A percentile compares a stretch with the other conserved stretches of the same genome.
Evolutionary conservation across 1,140 invertebrate genomes (phyloP).

Genomic region (Plutomurus gul): DNA sequence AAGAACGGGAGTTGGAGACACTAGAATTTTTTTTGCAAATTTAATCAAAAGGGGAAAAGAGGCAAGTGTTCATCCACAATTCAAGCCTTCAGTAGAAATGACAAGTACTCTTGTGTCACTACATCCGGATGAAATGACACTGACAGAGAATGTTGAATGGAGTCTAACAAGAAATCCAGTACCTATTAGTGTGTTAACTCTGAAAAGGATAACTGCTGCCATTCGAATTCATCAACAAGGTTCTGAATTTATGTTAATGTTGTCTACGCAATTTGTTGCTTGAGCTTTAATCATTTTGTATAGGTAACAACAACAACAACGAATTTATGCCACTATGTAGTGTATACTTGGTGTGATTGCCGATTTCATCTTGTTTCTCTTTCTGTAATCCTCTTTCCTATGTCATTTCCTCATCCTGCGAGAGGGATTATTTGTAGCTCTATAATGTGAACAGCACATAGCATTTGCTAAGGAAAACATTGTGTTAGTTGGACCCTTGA

Average conservation of each 20-base stretch:
- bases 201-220: background rate
- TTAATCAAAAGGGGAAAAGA: background rate
- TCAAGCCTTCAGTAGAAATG: background rate
- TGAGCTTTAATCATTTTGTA: too few relatives aligned
- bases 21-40: conserved; percentile 8
- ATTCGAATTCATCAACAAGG: background rate
- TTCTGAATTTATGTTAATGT: background rate
- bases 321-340: too few relatives aligned
- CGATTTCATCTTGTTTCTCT: too few relatives aligned
- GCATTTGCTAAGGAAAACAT: too few relatives aligned
- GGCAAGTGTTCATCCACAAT: background rate
- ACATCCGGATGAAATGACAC: background rate
- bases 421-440: too few relatives aligned
- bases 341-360: too few relatives aligned
- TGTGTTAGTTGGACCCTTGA: too few relatives aligned
- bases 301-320: too few relatives aligned
- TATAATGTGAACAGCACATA: too few relatives aligned
- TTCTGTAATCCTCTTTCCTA: too few relatives aligned
- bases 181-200: conserved; percentile 6
- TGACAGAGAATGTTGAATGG: background rate
- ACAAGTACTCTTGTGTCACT: background rate
- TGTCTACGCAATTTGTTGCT: too few relatives aligned
- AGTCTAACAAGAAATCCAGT: background rate
- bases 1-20: conserved; percentile 4
- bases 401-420: too few relatives aligned